Percentiles rank a stretch among this genome's conserved stretches.
Evolutionary conservation across 2,113 vertebrate genomes (phyloP).

Genomic region (Tauraco erythrolophus): DNA sequence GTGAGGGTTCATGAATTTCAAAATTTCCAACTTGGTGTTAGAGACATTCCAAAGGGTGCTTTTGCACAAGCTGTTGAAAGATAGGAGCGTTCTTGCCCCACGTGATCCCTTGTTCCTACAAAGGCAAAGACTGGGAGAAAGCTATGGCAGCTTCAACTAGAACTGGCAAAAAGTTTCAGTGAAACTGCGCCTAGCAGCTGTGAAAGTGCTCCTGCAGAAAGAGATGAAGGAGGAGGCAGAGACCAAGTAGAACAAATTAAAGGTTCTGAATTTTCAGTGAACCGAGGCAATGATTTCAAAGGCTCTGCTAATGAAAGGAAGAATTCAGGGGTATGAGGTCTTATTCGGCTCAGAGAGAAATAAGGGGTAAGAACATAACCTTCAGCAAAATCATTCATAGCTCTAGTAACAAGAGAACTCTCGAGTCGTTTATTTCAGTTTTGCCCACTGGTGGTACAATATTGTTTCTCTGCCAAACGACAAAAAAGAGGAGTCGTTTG

Average conservation of each 20-base stretch:
- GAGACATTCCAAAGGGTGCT: not conserved
- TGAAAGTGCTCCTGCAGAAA: not conserved
- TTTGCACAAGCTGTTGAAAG: not conserved
- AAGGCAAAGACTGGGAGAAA: not conserved
- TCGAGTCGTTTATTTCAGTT: not conserved
- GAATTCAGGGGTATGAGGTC: not conserved
- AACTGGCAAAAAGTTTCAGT: not conserved
- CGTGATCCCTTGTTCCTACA: not conserved
- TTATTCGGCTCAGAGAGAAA: not conserved
- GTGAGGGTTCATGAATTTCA: not conserved
- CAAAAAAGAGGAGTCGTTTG: not conserved
- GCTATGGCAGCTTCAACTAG: not conserved
- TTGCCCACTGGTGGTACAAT: not conserved
- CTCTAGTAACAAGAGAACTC: not conserved
- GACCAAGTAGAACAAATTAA: not conserved
- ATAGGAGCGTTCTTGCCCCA: not conserved
- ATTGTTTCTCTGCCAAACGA: not conserved
- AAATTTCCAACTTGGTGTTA: not conserved
- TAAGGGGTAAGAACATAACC: not conserved
- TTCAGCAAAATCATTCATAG: not conserved
- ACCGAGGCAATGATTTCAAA: not conserved
- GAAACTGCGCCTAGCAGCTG: not conserved
- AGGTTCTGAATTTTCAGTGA: not conserved
- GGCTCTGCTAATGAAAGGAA: not conserved
- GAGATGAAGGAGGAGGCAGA: not conserved